Percentiles rank a stretch among this genome's conserved stretches.
phyloP scores from a whole-genome alignment of 2,888 invertebrate species.

The Noctua comes region DNA sequence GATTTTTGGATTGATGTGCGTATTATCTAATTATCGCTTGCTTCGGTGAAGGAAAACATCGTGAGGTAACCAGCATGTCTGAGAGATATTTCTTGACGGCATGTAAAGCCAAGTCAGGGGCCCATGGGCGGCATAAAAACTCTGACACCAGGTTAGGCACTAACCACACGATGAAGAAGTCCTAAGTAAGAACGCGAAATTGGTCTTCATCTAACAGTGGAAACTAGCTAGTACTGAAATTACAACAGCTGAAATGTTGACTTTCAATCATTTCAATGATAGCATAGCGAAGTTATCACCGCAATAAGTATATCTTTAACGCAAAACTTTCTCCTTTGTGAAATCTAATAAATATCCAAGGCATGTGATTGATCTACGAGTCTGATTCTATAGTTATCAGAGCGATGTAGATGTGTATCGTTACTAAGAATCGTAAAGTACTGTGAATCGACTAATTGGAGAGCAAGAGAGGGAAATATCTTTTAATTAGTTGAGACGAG shows the following conservation, averaged over 20 bases:
- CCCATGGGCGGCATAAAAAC: no score
- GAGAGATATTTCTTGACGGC: no score
- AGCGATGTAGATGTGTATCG: conserved; percentile 62
- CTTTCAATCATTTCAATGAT: no score
- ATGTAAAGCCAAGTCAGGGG: no score
- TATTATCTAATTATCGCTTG: no score
- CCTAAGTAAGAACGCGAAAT: not conserved
- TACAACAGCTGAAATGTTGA: not conserved
- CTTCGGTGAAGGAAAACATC: no score
- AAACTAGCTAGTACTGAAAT: not conserved
- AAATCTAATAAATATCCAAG: conserved; percentile 56
- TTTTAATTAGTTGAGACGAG: conserved; percentile 46
- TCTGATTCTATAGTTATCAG: conserved; percentile 61
- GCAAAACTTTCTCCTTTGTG: conserved; percentile 46
- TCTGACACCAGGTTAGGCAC: no score
- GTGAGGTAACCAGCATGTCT: no score
- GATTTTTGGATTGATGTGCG: no score
- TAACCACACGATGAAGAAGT: no score
- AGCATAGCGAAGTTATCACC: conserved; percentile 18
- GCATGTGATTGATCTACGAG: conserved; percentile 59
- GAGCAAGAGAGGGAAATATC: conserved; percentile 42
- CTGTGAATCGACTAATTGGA: conserved; percentile 54
- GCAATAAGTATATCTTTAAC: conserved; percentile 24
- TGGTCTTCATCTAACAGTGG: not conserved
- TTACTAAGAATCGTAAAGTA: conserved; percentile 58